Base-by-base conservation (phyloP, 2,113 vertebrate species). In the Passer domesticus region DNA sequence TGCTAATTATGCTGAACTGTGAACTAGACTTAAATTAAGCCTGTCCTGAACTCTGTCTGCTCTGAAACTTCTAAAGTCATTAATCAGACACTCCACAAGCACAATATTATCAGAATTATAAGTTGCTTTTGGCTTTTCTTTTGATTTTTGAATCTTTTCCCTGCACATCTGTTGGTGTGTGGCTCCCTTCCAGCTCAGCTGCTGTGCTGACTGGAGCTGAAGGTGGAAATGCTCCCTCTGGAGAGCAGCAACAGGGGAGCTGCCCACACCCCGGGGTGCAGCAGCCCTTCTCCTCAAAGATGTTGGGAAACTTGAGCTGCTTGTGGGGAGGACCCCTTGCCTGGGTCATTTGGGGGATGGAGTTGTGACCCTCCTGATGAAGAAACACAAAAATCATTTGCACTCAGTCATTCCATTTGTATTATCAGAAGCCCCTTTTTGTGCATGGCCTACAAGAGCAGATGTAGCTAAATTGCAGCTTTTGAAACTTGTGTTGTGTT, bases 181-280 rank as follows among this genome's bases (percentile, higher is more conserved):
- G 87, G 84, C 76, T 76, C 17, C 47, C 31, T 79, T 96, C 82
- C 94, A 92, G 74, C 67, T 87, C 91, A 94, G 89, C 87, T 87
- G 62, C 63, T 55, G 41, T 1, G 1, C 73, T 89, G 70, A 46
- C 16, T 58, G 13, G 41, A 55, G 33, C 50, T 85, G 41, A 53
- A 76, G 53, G 27, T 81, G 64, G 31, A 90, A 84, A 80, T 25
- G 3, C 10, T 47, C 63, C 63, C 77, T 91, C 46, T 60, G 62
- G 33, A 47, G 63, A 63, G 46, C 11, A 39, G n/a, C 4, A 7
- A 0, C 52, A 39, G n/a, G 59, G 33, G 39, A 75, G 31, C 56
- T 90, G 47, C 76, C 35, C 55, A 41, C 47, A 28, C 15, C 43
- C 35, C 15, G 13, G 30, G 21, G 15, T 21, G 46, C 11, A 60